Base-by-base conservation (phyloP, 2,888 invertebrate genomes). In the Sympetrum striolatum region DNA sequence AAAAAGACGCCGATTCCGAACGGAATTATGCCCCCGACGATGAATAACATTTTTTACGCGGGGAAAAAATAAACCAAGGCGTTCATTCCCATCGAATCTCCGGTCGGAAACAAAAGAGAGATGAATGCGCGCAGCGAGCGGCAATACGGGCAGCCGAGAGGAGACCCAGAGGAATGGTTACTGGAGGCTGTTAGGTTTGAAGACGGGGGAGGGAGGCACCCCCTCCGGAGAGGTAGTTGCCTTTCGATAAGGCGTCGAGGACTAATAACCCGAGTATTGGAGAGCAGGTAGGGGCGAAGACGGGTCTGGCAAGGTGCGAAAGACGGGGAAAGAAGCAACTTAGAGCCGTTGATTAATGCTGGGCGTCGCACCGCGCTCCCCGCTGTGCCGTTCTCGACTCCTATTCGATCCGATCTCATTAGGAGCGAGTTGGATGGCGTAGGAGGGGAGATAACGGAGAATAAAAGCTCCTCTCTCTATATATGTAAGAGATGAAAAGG, bases 371-470 rank as follows among this genome's bases (percentile, higher is more conserved):
- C 25, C 44, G 15, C n/a, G 25, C 81, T n/a, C 12, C 81, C 81
- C 81, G 44, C 48, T 81, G 81, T 44, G 81, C 25, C 44, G 44
- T 44, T 81, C 81, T n/a, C 44, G 81, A 48, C 44, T 81, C 81
- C 81, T 25, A n/a, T 81, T 44, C 81, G 81, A 81, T 81, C 48
- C n/a, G 81, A 81, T 81, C 82, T 60, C 91, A 58, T 48, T 64
- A 81, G 90, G 90, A 37, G 64, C 44, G 81, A 44, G 37, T n/a
- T n/a, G 81, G 48, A 39, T 44, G 58, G 48, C 73, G 31, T 53
- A 82, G 48, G 58, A 44, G 39, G 25, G 81, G 82, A 58, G 60
- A 58, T 44, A 39, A 81, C 22, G 81, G 35, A 60, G 81, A 81
- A 90, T 90, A 48, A 90, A 39, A 82, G 64, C 18, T 8, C 39